Percentiles rank a stretch among this genome's conserved stretches.
Evolutionary conservation across 2,113 vertebrate genomes (phyloP).

Genomic region (Coryphaenoides rupestris): DNA sequence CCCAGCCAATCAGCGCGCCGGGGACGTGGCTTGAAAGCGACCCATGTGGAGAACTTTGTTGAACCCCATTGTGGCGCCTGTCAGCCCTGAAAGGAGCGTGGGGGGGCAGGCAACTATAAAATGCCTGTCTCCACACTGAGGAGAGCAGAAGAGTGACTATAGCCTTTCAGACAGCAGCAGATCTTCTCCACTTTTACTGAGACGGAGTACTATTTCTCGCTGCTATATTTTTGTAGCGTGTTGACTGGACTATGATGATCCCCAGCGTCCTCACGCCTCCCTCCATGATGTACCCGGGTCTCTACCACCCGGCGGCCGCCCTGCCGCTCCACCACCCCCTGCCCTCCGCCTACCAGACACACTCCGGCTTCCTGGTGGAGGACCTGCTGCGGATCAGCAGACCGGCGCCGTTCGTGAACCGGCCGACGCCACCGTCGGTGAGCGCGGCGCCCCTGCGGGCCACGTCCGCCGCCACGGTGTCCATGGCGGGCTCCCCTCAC

Average conservation of each 20-base stretch:
- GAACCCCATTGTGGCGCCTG: slow-evolving; percentile 90
- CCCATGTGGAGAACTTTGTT: slow-evolving; percentile 93
- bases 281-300: slow-evolving; percentile 86
- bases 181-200: slow-evolving; percentile 9
- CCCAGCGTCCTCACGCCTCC: slow-evolving; percentile 87
- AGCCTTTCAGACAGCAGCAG: slow-evolving; percentile 10
- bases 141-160: slow-evolving; percentile 39
- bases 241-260: slow-evolving; percentile 87
- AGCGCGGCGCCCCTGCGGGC: slow-evolving; percentile 70
- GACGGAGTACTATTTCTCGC: slow-evolving; percentile 52
- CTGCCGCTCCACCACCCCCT: slow-evolving; percentile 84
- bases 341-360: slow-evolving; percentile 79
- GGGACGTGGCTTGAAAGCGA: slow-evolving; percentile 80
- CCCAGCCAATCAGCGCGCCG: slow-evolving; percentile 82
- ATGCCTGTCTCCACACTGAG: slow-evolving; percentile 63
- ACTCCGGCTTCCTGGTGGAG: slow-evolving; percentile 92
- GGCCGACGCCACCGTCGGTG: slow-evolving; percentile 60
- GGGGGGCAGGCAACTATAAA: slow-evolving; percentile 82
- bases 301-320: slow-evolving; percentile 84
- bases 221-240: neutral
- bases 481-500: slow-evolving; percentile 32
- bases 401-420: slow-evolving; percentile 76
- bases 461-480: slow-evolving; percentile 59
- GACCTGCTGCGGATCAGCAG: slow-evolving; percentile 91
- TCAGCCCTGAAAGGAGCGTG: slow-evolving; percentile 81